phyloP scores from a whole-genome alignment of 2,797 vertebrate genomes.

The Enteromius treurensis region DNA sequence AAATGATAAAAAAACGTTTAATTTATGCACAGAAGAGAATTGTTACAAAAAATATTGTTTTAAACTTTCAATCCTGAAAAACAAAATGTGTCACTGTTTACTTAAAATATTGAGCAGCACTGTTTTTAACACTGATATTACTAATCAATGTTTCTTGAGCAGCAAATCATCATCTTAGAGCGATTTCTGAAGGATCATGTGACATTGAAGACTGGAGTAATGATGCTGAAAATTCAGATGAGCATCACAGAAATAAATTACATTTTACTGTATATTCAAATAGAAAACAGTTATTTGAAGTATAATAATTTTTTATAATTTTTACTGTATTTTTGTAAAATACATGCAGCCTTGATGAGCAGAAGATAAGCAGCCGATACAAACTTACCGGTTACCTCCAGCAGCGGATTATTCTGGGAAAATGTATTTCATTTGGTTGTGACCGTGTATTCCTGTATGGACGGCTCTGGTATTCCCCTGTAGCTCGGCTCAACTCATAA shows the following conservation, averaged over 20 bases:
- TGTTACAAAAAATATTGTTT: background rate
- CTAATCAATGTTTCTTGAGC: background rate
- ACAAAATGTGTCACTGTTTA: background rate
- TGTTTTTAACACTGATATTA: background rate
- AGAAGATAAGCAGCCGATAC: background rate
- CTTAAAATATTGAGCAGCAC: background rate
- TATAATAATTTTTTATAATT: background rate
- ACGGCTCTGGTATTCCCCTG: background rate
- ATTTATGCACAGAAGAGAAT: background rate
- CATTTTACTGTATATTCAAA: background rate
- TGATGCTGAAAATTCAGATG: background rate
- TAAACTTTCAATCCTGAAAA: background rate
- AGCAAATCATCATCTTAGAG: background rate
- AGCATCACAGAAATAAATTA: background rate
- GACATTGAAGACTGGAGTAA: background rate
- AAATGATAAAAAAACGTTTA: too few relatives aligned
- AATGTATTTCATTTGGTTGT: background rate
- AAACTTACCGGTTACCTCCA: background rate
- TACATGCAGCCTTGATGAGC: background rate
- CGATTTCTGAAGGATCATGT: background rate
- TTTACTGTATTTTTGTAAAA: background rate
- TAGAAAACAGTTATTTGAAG: background rate
- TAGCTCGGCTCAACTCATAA: background rate
- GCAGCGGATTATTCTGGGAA: background rate
- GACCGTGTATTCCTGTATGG: too few relatives aligned